These are phyloP conservation scores for Brienomyrus longianalis DNA, from an alignment of 2,113 vertebrate species.

Conservation along the genomic window DNA sequence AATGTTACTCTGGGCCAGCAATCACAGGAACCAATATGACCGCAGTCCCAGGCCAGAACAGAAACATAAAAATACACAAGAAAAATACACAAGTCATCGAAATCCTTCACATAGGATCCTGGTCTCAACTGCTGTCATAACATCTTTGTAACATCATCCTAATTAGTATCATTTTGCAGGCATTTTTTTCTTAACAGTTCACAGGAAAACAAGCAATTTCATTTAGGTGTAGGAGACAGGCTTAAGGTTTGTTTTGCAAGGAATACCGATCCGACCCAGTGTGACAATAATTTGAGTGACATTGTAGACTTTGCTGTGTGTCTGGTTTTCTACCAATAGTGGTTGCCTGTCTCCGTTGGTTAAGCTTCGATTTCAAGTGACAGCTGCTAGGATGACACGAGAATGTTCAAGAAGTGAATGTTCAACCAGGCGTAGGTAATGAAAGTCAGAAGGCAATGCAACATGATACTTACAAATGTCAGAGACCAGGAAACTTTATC, in stretches of 20 bases:
- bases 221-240: neutral
- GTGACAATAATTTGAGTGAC: neutral
- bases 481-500: neutral
- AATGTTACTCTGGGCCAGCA: neutral
- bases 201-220: neutral
- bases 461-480: neutral
- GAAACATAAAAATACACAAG: too few species aligned
- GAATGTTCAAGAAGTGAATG: neutral
- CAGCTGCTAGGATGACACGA: neutral
- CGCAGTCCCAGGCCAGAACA: neutral
- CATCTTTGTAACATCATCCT: neutral
- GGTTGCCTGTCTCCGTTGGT: neutral
- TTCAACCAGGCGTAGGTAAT: neutral
- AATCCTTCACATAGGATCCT: neutral
- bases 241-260: neutral
- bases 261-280: neutral
- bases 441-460: neutral
- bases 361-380: neutral
- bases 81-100: neutral
- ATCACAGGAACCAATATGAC: neutral
- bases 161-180: neutral
- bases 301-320: neutral
- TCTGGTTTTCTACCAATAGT: neutral
- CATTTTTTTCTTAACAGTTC: neutral
- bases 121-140: neutral